Evolutionary conservation across 2,888 invertebrate genomes (phyloP).

Genomic region (Tyria jacobaeae): DNA sequence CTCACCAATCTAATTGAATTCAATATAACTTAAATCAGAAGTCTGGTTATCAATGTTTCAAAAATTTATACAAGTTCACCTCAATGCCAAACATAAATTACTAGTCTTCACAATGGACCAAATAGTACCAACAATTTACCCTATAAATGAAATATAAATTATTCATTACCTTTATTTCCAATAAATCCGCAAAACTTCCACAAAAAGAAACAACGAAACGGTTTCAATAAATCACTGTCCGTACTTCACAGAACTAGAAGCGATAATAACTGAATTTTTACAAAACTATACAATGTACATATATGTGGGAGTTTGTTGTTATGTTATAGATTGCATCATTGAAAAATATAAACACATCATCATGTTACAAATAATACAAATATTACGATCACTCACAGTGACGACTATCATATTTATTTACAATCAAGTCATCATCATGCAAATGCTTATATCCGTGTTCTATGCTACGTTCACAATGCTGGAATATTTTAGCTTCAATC

Average conservation of each 20-base stretch:
- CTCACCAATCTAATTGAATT: no score
- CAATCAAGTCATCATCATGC: not conserved
- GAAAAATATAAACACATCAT: not conserved
- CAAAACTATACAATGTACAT: constrained; percentile 10
- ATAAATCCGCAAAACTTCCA: constrained; percentile 9
- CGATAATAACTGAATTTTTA: constrained; percentile 1
- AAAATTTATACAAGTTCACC: not conserved
- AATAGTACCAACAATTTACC: not conserved
- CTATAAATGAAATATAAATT: not conserved
- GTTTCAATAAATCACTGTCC: not conserved
- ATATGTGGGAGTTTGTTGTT: constrained; percentile 1
- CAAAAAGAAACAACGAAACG: not conserved
- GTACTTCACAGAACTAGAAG: not conserved
- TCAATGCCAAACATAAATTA: not conserved
- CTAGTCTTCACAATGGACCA: not conserved
- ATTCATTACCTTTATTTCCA: constrained; percentile 12
- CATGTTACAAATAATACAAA: constrained; percentile 7
- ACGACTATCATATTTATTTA: constrained; percentile 1
- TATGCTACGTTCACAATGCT: not conserved
- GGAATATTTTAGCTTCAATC: not conserved
- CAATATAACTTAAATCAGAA: not conserved
- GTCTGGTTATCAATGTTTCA: not conserved
- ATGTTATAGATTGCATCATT: constrained; percentile 8
- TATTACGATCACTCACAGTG: constrained; percentile 4
- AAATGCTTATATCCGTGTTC: not conserved